Evolutionary conservation across 2,888 invertebrate species (phyloP), one percentile per base, ranked within the genome.

Genomic region (Sarcophaga variegata): DNA sequence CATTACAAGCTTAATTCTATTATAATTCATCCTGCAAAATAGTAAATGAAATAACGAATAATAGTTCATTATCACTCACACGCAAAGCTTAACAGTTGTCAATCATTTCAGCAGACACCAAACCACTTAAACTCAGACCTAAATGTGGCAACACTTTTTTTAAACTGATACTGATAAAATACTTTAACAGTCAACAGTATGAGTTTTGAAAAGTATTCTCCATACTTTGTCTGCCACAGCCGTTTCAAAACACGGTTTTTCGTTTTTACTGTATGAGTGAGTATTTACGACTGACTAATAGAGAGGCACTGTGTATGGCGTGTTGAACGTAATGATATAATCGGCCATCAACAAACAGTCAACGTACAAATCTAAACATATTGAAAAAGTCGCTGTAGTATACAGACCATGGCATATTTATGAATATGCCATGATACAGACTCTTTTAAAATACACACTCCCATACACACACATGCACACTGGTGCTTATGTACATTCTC

Each of bases 191-290:
- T 1, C 4, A 25, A 70, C 76, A 82, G 37, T 10, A 70, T 82
- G 47, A 60, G 64, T 71, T 72, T 37, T 37, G 0, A 83, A 71
- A 72, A 77, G 59, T 71, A 60, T 78, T 83, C 77, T 77, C 60
- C 47, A 22, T 17, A 67, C 37, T 37, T 37, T 37, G 72, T 78
- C 62, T 22, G 74, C 54, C 59, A 64, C 66, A 84, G 70, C 47
- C 77, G 76, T 86, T 83, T 80, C 80, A 80, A 83, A 83, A 86
- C 76, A 59, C 69, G 69, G 77, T 77, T 80, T 54, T 37, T 2
- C 10, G 37, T 37, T 37, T 37, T 37, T 37, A 37, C 8, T 37
- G 8, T 37, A 37, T 37, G 37, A 37, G 37, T 37, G 37, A 37
- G 37, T 10, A 10, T 37, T 37, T 10, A 37, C 37, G 37, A 37